phyloP scores from a whole-genome alignment of 2,888 invertebrate genomes.

The Pardosa pseudoannulata region DNA sequence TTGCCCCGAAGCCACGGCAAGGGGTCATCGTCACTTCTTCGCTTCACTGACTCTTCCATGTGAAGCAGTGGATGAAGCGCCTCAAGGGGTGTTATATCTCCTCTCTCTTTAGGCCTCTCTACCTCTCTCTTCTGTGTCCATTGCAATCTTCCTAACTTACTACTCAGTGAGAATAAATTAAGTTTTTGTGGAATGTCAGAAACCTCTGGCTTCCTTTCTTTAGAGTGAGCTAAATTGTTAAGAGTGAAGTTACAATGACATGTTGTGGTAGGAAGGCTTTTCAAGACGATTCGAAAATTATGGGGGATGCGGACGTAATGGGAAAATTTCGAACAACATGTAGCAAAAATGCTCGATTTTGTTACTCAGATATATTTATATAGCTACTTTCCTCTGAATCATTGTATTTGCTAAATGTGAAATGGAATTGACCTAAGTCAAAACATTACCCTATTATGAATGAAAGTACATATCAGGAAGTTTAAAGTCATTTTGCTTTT shows the following conservation, averaged over 20 bases:
- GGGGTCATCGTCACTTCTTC: constrained; percentile 59
- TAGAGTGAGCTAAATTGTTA: not conserved
- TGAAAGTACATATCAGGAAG: too few species aligned
- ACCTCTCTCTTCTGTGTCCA: too few species aligned
- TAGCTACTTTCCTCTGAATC: too few species aligned
- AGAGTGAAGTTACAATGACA: not conserved
- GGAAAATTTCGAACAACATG: too few species aligned
- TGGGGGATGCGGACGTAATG: too few species aligned
- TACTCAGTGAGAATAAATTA: constrained; percentile 22
- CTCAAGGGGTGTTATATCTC: not conserved
- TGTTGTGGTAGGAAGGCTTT: not conserved
- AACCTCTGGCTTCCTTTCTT: not conserved
- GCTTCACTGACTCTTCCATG: constrained; percentile 34
- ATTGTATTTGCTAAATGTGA: too few species aligned
- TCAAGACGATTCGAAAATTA: too few species aligned
- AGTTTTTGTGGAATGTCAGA: constrained; percentile 30
- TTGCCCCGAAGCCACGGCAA: constrained; percentile 41
- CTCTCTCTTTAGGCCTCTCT: constrained; percentile 12
- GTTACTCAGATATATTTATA: too few species aligned
- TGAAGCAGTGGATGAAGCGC: not conserved
- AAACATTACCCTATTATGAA: too few species aligned
- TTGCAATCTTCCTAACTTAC: constrained; percentile 36
- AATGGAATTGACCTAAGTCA: too few species aligned
- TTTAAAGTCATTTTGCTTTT: too few species aligned
- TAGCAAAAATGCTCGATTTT: too few species aligned